Evolutionary conservation across 1,140 invertebrate genomes (phyloP).

Genomic region (Dendrolimus kikuchii): DNA sequence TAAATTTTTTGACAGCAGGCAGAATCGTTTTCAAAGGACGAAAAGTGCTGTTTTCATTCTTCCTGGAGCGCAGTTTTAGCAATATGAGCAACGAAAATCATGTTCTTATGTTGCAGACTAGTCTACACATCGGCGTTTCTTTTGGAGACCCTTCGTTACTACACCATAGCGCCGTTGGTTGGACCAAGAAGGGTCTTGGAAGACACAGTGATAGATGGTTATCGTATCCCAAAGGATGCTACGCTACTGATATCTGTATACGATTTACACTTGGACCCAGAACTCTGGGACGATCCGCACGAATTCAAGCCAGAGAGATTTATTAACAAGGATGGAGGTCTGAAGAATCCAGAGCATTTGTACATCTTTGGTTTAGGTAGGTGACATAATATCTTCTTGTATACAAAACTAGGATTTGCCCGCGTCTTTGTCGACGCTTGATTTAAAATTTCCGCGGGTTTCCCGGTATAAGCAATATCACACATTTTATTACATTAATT

Average conservation of each 20-base stretch:
- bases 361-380: constrained; percentile 81
- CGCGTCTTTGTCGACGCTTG: no score
- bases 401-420: no score
- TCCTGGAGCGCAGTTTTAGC: no score
- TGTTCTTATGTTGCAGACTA: constrained; percentile 54
- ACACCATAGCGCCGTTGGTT: constrained; percentile 76
- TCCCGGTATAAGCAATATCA: no score
- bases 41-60: no score
- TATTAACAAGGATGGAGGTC: constrained; percentile 56
- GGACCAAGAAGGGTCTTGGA: constrained; percentile 78
- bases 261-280: constrained; percentile 75
- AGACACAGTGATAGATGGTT: constrained; percentile 75
- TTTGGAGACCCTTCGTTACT: constrained; percentile 77
- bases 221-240: constrained; percentile 79
- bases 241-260: constrained; percentile 77
- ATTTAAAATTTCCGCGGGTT: no score
- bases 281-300: constrained; percentile 78
- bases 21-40: no score
- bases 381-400: background rate
- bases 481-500: no score
- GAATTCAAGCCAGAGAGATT: constrained; percentile 83
- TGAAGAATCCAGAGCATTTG: constrained; percentile 71
- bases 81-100: no score
- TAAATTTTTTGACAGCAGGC: no score
- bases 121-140: constrained; percentile 78